Conservation (phyloP, 1,140 invertebrate genomes). For the Helicoverpa armigera region DNA sequence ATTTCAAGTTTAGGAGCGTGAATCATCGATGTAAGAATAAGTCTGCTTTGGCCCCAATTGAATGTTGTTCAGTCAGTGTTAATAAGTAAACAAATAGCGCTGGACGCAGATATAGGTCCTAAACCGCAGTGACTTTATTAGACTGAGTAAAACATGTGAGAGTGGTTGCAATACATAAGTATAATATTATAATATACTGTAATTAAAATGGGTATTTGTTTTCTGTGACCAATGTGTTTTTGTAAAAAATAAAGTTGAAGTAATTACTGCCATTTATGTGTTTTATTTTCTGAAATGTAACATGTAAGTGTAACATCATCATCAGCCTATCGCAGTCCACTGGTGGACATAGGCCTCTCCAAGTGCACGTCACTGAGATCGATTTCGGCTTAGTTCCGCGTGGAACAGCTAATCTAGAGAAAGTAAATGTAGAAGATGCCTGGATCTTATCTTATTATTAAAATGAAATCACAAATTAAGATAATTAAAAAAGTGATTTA, state of each 20-base stretch:
- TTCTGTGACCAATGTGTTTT: constrained; percentile 66
- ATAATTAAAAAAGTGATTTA: constrained; percentile 16
- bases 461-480: neutral
- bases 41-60: neutral
- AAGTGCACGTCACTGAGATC: too few species aligned
- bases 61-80: constrained; percentile 7
- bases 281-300: constrained; percentile 56
- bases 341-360: too few species aligned
- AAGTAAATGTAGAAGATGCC: too few species aligned
- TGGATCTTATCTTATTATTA: too few species aligned
- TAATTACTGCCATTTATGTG: constrained; percentile 65
- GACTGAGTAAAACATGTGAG: constrained; percentile 54
- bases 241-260: constrained; percentile 68
- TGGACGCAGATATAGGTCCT: neutral
- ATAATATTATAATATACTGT: constrained; percentile 47
- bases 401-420: too few species aligned
- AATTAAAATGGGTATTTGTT: constrained; percentile 61
- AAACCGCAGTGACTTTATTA: constrained; percentile 33
- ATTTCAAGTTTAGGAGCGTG: neutral
- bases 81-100: neutral
- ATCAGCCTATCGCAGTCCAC: too few species aligned
- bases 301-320: too few species aligned
- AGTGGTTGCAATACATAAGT: constrained; percentile 49
- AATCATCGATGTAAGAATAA: too few species aligned
- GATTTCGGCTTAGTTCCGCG: too few species aligned